These are phyloP conservation scores for Eidolon dupreanum DNA, from an alignment of 2,797 vertebrate species.

Conservation along the genomic window DNA sequence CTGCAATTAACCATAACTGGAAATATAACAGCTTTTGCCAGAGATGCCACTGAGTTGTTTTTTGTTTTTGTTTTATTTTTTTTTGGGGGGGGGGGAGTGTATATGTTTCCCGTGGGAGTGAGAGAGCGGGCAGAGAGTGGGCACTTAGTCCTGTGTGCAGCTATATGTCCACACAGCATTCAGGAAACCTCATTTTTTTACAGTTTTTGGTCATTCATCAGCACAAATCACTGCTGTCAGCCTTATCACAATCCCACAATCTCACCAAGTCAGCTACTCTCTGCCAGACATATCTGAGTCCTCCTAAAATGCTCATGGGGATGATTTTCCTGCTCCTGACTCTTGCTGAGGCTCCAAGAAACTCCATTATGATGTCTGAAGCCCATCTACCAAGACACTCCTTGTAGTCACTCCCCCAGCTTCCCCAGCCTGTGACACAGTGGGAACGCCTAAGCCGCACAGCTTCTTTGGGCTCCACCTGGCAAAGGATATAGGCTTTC, in stretches of 20 bases:
- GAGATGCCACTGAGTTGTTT: not conserved
- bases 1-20: not conserved
- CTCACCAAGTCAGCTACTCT: not conserved
- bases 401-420: not conserved
- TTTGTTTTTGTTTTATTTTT: too few relatives aligned
- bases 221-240: not conserved
- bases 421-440: not conserved
- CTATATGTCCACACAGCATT: not conserved
- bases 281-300: not conserved
- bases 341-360: not conserved
- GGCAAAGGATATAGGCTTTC: not conserved
- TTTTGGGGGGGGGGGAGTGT: rapidly evolving
- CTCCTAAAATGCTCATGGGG: not conserved
- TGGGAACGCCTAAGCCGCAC: not conserved
- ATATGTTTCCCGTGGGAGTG: not conserved
- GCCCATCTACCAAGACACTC: not conserved
- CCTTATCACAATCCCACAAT: not conserved
- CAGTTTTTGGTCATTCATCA: not conserved
- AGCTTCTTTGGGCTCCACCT: not conserved
- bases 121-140: not conserved
- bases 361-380: not conserved
- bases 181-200: not conserved
- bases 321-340: not conserved
- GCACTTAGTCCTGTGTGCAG: not conserved
- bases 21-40: not conserved